These are phyloP conservation scores for Atractosteus spatula DNA, from an alignment of 2,113 vertebrate species.

Conservation along the genomic window DNA sequence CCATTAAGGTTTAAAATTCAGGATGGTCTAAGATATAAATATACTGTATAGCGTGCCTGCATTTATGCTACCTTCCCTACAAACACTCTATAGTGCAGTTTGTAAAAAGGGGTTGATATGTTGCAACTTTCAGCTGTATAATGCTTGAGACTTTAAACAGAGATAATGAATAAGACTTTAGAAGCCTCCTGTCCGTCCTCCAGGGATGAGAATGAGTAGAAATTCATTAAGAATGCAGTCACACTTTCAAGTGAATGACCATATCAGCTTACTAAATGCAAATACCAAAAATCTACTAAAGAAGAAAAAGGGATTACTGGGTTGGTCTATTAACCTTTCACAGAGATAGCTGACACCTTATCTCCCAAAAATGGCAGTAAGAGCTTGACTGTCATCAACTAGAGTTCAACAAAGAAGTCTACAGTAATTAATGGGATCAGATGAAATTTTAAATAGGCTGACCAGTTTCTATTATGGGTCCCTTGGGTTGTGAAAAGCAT, in stretches of 20 bases:
- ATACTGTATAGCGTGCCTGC: too few species aligned
- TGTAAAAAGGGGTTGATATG: neutral
- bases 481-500: slow-evolving; percentile 27
- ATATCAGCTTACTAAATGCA: slow-evolving; percentile 55
- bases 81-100: too few species aligned
- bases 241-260: slow-evolving; percentile 50
- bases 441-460: slow-evolving; percentile 48
- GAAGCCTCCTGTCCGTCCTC: slow-evolving; percentile 29
- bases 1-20: neutral
- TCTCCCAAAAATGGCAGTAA: slow-evolving; percentile 44
- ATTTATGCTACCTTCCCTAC: too few species aligned
- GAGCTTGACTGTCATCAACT: slow-evolving; percentile 40
- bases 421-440: slow-evolving; percentile 53
- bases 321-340: slow-evolving; percentile 53
- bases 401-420: slow-evolving; percentile 42
- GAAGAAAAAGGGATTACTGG: slow-evolving; percentile 46
- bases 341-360: slow-evolving; percentile 55
- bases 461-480: slow-evolving; percentile 36
- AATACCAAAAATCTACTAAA: slow-evolving; percentile 50
- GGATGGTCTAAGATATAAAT: neutral
- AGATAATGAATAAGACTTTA: slow-evolving; percentile 21
- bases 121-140: slow-evolving; percentile 1
- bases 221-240: slow-evolving; percentile 54
- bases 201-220: slow-evolving; percentile 31
- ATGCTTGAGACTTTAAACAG: slow-evolving; percentile 8